Conservation (phyloP, 2,113 vertebrate species). For the Vulpes ferrilata region DNA sequence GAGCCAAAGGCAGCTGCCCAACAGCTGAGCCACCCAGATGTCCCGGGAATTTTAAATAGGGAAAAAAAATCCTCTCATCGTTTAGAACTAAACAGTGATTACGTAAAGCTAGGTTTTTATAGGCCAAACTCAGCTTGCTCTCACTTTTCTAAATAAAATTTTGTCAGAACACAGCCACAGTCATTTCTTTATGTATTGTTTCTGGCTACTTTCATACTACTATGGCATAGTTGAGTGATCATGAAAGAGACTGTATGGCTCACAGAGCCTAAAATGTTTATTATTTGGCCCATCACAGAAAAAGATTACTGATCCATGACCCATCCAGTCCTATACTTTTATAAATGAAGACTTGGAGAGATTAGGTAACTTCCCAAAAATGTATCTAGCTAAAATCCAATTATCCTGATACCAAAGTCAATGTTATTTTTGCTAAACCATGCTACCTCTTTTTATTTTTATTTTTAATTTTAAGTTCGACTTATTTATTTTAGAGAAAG, state of each 20-base stretch:
- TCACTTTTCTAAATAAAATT: not conserved
- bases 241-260: not conserved
- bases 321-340: not conserved
- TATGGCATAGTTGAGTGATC: not conserved
- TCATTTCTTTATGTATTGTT: not conserved
- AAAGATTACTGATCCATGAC: slow-evolving; percentile 12
- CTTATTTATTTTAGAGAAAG: not conserved
- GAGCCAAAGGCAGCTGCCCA: no score
- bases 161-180: not conserved
- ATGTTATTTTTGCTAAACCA: not conserved
- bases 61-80: not conserved
- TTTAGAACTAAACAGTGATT: slow-evolving; percentile 29
- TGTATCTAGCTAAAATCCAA: not conserved
- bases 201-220: not conserved
- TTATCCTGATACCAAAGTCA: not conserved
- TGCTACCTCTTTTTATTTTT: not conserved
- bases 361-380: not conserved
- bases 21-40: no score
- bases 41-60: not conserved
- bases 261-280: not conserved
- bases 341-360: not conserved
- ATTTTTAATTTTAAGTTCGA: not conserved
- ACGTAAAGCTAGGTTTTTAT: not conserved
- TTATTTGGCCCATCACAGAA: not conserved
- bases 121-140: not conserved